phyloP scores from a whole-genome alignment of 2,888 invertebrate species.

The Dryomyza anilis region DNA sequence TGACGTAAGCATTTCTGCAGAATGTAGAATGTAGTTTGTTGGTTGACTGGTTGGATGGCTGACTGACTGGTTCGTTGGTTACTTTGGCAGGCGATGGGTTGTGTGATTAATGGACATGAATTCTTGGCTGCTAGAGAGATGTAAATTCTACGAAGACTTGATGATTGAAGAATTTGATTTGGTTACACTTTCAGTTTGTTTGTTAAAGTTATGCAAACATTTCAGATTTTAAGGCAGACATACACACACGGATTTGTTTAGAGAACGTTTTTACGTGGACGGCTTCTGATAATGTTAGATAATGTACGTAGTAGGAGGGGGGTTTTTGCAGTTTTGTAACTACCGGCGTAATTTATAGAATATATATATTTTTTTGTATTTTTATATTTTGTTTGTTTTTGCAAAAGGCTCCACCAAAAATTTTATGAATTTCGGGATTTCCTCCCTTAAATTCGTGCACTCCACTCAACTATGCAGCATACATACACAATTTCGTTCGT shows the following conservation, averaged over 20 bases:
- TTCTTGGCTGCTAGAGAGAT: not conserved
- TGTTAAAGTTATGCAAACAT: not conserved
- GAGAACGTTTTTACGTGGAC: not conserved
- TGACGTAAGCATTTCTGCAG: slow-evolving; percentile 33
- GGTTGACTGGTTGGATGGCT: not conserved
- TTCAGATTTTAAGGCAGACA: not conserved
- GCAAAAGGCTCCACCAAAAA: not conserved
- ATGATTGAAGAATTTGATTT: too few species aligned
- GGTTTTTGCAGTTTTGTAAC: not conserved
- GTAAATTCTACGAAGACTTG: too few species aligned
- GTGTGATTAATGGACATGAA: too few species aligned
- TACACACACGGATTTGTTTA: not conserved
- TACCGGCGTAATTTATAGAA: too few species aligned
- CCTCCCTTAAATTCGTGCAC: not conserved
- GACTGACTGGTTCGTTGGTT: too few species aligned
- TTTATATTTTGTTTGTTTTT: not conserved
- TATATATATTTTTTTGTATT: not conserved
- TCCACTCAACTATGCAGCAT: too few species aligned
- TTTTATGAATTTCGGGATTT: not conserved
- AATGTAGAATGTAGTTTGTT: slow-evolving; percentile 1
- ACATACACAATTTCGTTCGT: slow-evolving; percentile 22
- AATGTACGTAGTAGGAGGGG: not conserved
- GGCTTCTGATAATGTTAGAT: not conserved
- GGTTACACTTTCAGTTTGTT: too few species aligned
- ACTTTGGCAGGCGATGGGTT: too few species aligned